A percentile compares a stretch with the other conserved stretches of the same genome.
These are phyloP conservation scores for Oreochromis spilurus DNA, from an alignment of 2,113 vertebrate genomes.

Conservation along the genomic window DNA sequence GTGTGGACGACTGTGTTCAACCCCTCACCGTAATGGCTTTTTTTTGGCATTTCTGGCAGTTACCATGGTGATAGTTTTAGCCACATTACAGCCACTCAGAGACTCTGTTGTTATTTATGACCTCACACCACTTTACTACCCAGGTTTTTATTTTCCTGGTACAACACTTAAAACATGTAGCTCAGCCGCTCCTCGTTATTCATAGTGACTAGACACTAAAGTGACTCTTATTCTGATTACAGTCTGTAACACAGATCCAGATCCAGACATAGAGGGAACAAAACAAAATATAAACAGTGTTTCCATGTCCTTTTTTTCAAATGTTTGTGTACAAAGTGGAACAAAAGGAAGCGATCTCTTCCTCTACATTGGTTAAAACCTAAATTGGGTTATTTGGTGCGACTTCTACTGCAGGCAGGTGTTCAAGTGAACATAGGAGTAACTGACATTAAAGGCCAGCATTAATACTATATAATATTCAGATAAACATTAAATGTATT, in stretches of 20 bases:
- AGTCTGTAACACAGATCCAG: neutral
- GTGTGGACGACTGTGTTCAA: neutral
- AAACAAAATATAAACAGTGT: neutral
- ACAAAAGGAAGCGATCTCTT: neutral
- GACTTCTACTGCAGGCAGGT: neutral
- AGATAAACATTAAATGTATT: neutral
- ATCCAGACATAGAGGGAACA: neutral
- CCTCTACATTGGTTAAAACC: neutral
- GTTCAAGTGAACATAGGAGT: neutral
- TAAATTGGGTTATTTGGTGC: neutral
- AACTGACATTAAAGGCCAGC: neutral
- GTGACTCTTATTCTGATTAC: slow-evolving; percentile 4
- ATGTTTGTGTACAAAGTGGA: neutral
- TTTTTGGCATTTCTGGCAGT: slow-evolving; percentile 31
- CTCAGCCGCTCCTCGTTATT: neutral
- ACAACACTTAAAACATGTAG: neutral
- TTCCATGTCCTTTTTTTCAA: neutral
- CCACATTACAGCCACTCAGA: neutral
- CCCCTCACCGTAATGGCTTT: neutral
- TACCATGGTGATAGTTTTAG: slow-evolving; percentile 13
- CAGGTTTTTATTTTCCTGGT: neutral
- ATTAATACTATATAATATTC: neutral
- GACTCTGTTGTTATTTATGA: slow-evolving; percentile 22
- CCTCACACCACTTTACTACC: neutral
- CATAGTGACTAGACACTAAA: neutral